Conservation (phyloP, 2,888 invertebrate genomes). For the Drosophila barbarae region DNA sequence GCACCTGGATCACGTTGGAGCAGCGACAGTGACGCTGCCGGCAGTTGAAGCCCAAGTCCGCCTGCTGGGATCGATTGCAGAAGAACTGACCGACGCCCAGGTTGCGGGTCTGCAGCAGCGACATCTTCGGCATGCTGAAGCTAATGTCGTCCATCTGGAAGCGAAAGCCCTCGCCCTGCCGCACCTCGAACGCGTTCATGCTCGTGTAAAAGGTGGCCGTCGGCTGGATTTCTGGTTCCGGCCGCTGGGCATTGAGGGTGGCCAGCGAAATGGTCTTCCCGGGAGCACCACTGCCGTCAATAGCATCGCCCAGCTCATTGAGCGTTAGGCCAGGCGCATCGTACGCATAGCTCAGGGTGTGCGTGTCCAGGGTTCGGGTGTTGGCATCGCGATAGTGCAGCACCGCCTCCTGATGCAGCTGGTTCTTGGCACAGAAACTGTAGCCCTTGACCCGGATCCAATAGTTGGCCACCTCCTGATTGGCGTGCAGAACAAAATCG, state of each 20-base stretch:
- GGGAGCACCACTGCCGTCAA: conserved; percentile 5
- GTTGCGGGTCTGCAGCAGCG: conserved; percentile 75
- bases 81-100: conserved; percentile 69
- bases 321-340: conserved; percentile 61
- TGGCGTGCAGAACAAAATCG: conserved; percentile 75
- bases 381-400: conserved; percentile 73
- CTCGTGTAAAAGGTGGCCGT: conserved; percentile 69
- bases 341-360: conserved; percentile 64
- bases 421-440: conserved; percentile 65
- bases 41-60: conserved; percentile 68
- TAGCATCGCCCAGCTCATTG: conserved; percentile 66
- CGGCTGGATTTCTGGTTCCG: conserved; percentile 49
- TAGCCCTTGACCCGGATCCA: conserved; percentile 77
- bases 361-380: conserved; percentile 49
- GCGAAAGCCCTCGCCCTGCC: conserved; percentile 55
- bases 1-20: conserved; percentile 76
- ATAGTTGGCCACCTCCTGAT: conserved; percentile 70
- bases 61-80: conserved; percentile 72
- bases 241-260: conserved; percentile 54
- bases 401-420: conserved; percentile 75
- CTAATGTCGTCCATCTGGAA: conserved; percentile 77
- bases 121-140: conserved; percentile 70
- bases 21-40: conserved; percentile 69
- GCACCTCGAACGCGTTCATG: conserved; percentile 65
- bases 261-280: conserved; percentile 57